Evolutionary conservation across 2,888 invertebrate genomes (phyloP), one percentile per base, ranked within the genome.

Genomic region (Yponomeuta evonymella): DNA sequence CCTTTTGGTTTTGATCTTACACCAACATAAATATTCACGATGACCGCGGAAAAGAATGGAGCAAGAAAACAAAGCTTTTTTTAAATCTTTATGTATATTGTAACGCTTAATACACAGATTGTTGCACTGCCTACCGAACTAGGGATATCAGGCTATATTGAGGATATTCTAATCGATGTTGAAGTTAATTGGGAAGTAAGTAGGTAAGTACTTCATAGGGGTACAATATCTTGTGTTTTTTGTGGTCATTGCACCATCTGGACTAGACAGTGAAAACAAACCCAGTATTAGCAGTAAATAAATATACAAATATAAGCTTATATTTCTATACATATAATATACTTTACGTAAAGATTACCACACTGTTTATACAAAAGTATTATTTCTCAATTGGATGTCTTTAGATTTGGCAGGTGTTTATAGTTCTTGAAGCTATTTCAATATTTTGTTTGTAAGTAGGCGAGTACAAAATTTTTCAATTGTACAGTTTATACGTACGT

Each of bases 181-280:
- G 33, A 33, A 2, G 5, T 33, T 33, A 33, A 4, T 33, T 33
- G 3, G 33, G 33, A 33, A 33, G 33, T 33, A 33, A 33, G 33
- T 33, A 33, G 33, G 5, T 33, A 33, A 1, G 33, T 43, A 43
- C 43, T 43, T 43, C 5, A 8, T 8, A 43, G 43, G 33, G 43
- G 43, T 43, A 43, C 51, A 58, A 58, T 15, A 58, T 12, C 43
- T 8, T 8, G 51, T 58, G 51, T 58, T 12, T 58, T 15, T 73
- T 75, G 72, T 78, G 78, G 75, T 75, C 79, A 77, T 74, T 75
- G 75, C 74, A 76, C 74, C 74, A 75, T 75, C 78, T 84, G 85
- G 23, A 86, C 86, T 86, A 86, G 85, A 84, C 77, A 76, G 79
- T 63, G 58, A 69, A 23, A 78, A 79, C 75, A 74, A 74, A 78